phyloP scores from a whole-genome alignment of 2,888 invertebrate genomes.

The Drosophila nr. medialis region DNA sequence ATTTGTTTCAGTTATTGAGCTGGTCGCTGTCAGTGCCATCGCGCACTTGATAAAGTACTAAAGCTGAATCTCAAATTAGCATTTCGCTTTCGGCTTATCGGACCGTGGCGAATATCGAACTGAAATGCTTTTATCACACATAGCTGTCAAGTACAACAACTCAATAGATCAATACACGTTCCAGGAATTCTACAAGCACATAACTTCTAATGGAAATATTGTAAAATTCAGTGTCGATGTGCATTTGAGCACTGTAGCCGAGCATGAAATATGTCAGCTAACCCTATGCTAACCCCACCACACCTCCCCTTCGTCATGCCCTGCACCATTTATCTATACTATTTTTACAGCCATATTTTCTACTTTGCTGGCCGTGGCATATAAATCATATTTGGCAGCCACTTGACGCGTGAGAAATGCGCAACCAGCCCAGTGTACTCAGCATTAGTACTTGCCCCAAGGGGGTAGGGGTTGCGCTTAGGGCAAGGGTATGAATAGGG shows the following conservation, averaged over 20 bases:
- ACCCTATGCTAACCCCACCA: too few species aligned
- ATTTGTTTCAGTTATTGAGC: conserved; percentile 53
- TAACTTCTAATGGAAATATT: conserved; percentile 31
- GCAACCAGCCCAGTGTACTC: conserved; percentile 49
- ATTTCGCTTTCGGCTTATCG: conserved; percentile 15
- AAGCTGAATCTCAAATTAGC: conserved; percentile 40
- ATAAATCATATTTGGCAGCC: conserved; percentile 78
- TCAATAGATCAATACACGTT: conserved; percentile 37
- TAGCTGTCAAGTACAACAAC: conserved; percentile 13
- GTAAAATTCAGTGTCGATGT: conserved; percentile 23
- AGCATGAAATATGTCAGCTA: background rate
- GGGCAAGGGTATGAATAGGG: background rate
- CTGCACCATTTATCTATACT: conserved; percentile 47
- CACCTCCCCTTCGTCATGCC: background rate
- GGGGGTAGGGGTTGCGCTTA: background rate
- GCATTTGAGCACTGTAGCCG: conserved; percentile 3
- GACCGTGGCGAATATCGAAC: background rate
- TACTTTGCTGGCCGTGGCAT: conserved; percentile 53
- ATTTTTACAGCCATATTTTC: conserved; percentile 61
- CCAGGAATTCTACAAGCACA: conserved; percentile 30
- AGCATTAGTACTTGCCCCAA: conserved; percentile 42
- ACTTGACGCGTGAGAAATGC: conserved; percentile 72
- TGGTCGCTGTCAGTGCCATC: conserved; percentile 49
- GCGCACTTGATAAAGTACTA: conserved; percentile 52
- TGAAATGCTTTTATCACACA: conserved; percentile 5